Conservation (phyloP, 2,888 invertebrate genomes). For the Drosophila dives region DNA sequence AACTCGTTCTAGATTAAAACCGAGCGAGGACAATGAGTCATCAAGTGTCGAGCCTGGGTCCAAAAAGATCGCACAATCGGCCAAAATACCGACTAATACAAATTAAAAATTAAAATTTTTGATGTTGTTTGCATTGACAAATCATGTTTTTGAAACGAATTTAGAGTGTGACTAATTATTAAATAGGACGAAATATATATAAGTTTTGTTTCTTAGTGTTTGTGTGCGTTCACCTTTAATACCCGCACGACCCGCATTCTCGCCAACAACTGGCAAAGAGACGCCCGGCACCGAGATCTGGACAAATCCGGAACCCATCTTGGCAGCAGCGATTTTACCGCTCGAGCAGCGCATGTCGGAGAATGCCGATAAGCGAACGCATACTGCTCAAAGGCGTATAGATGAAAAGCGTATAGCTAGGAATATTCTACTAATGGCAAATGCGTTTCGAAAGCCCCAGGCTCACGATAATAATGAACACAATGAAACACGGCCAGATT, state of each 20-base stretch:
- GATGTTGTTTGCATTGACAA: constrained; percentile 17
- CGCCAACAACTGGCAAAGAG: constrained; percentile 86
- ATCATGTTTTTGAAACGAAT: constrained; percentile 49
- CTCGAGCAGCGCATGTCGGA: constrained; percentile 83
- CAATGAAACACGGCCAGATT: constrained; percentile 37
- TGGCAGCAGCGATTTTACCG: constrained; percentile 50
- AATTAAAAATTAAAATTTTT: background rate
- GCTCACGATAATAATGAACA: constrained; percentile 43
- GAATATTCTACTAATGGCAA: constrained; percentile 84
- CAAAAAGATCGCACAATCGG: constrained; percentile 14
- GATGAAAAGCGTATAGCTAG: constrained; percentile 88
- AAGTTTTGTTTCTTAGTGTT: constrained; percentile 86
- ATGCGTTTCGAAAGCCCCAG: constrained; percentile 70
- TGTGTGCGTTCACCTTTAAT: constrained; percentile 93
- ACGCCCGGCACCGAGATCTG: constrained; percentile 87
- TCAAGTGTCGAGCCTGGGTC: constrained; percentile 41
- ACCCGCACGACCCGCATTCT: constrained; percentile 90
- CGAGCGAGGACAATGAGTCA: constrained; percentile 75
- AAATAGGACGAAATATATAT: constrained; percentile 51
- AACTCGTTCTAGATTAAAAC: constrained; percentile 78
- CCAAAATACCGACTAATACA: constrained; percentile 3
- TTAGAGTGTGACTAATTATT: constrained; percentile 67
- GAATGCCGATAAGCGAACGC: constrained; percentile 86
- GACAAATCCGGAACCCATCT: constrained; percentile 88
- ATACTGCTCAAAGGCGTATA: constrained; percentile 88